phyloP scores from a whole-genome alignment of 1,140 invertebrate genomes.

The Platyscapa corneri region DNA sequence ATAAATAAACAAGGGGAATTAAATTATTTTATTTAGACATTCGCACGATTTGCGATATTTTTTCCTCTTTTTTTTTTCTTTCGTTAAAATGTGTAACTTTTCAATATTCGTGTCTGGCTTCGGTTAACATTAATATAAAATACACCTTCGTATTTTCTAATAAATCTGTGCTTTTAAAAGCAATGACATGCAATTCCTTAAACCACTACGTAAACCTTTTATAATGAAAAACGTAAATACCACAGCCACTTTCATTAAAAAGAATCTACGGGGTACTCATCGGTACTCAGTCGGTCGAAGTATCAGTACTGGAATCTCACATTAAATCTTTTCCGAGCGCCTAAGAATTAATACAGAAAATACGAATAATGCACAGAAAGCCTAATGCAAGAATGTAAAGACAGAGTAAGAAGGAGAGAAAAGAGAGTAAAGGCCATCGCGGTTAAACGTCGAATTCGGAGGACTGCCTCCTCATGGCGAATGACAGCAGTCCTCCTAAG shows the following conservation, averaged over 20 bases:
- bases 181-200: background rate
- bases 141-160: background rate
- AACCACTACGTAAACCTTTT: background rate
- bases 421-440: background rate
- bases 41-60: too few species aligned
- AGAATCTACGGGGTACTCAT: background rate
- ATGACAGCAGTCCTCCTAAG: slow-evolving; percentile 31
- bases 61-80: too few species aligned
- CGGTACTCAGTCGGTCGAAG: background rate
- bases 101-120: too few species aligned
- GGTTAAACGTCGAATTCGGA: slow-evolving; percentile 54
- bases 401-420: background rate
- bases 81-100: too few species aligned
- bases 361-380: background rate
- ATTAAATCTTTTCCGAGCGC: background rate
- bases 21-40: too few species aligned
- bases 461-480: slow-evolving; percentile 52
- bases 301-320: background rate
- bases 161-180: background rate
- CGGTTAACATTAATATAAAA: background rate
- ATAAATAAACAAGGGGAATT: too few species aligned
- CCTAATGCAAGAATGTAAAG: background rate
- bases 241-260: background rate
- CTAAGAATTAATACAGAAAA: background rate
- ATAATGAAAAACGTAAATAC: background rate